Evolutionary conservation across 2,113 vertebrate genomes (phyloP), one percentile per base, ranked within the genome.

Genomic region (Gambusia affinis): DNA sequence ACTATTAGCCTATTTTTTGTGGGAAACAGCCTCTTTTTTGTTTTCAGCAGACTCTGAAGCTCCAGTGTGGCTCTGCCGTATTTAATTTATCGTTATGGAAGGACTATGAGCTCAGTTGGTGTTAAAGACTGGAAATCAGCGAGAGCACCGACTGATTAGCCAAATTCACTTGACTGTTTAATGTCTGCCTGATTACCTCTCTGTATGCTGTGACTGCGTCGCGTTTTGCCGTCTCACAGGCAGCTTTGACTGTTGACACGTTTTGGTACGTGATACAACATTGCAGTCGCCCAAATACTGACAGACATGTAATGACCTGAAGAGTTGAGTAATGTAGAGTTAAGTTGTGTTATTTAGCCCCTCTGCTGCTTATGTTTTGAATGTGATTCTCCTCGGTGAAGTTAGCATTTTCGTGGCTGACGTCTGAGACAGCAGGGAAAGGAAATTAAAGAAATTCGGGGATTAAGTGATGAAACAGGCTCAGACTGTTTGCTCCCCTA

Each of bases 381-480:
- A 30, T 37, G 30, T 72, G 68, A 28, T 33, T 73, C 54, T 61
- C 63, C 27, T 69, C 60, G 61, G 54, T 62, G 15, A 5, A 60
- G 74, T 64, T 12, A 35, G 8, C 8, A 19, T 76, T 65, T 68
- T 60, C 27, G 17, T 2, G 0, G 19, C 22, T 47, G 51, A 73
- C 37, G 33, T 70, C 62, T 70, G 61, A 65, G 64, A 42, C 19
- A 28, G 28, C 35, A 70, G 29, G n/a, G 19, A 60, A 72, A 63
- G 54, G 72, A 65, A 81, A 61, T 69, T 33, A 60, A 69, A 57
- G 29, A 31, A 47, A 65, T 72, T 42, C 68, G 19, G 62, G 72
- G 73, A 70, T 79, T 67, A 73, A 66, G 80, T 73, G 51, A 79
- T 60, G 69, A 87, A 83, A 80, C 70, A 72, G 64, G 22, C 65